phyloP scores from a whole-genome alignment of 2,113 vertebrate species.

The Chionodraco myersi region DNA sequence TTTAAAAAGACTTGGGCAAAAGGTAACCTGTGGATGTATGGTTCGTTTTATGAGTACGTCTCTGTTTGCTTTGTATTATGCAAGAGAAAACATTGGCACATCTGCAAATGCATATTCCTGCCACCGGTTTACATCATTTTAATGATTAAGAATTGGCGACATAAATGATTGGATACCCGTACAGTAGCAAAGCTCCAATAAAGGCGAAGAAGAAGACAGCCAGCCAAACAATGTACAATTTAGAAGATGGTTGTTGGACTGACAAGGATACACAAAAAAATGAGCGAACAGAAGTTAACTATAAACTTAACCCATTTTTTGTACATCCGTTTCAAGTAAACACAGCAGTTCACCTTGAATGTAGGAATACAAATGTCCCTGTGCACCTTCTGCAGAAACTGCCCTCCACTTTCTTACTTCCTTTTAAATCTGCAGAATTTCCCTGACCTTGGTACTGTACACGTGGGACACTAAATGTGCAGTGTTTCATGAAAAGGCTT shows the following conservation, averaged over 20 bases:
- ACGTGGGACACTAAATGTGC: slow-evolving; percentile 56
- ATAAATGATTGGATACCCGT: no score
- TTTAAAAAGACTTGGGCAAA: no score
- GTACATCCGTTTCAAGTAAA: neutral
- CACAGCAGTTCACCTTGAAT: slow-evolving; percentile 1
- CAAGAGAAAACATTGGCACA: no score
- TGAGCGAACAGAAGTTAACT: neutral
- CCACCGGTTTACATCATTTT: no score
- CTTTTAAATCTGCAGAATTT: slow-evolving; percentile 33
- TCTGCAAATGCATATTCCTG: no score
- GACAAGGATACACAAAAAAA: neutral
- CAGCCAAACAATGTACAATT: neutral
- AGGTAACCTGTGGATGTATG: no score
- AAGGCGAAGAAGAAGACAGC: neutral
- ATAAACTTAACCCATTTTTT: neutral
- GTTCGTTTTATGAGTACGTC: no score
- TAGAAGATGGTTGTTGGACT: neutral
- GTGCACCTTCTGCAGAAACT: neutral
- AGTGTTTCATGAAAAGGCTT: slow-evolving; percentile 67
- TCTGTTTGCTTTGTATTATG: no score
- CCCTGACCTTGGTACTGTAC: slow-evolving; percentile 49
- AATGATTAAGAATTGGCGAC: no score
- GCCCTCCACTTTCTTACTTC: slow-evolving; percentile 17
- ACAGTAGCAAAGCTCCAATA: neutral
- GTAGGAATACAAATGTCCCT: neutral